A percentile compares a stretch with the other conserved stretches of the same genome.
phyloP scores from a whole-genome alignment of 2,888 invertebrate genomes.

The Micoletzkya japonica region DNA sequence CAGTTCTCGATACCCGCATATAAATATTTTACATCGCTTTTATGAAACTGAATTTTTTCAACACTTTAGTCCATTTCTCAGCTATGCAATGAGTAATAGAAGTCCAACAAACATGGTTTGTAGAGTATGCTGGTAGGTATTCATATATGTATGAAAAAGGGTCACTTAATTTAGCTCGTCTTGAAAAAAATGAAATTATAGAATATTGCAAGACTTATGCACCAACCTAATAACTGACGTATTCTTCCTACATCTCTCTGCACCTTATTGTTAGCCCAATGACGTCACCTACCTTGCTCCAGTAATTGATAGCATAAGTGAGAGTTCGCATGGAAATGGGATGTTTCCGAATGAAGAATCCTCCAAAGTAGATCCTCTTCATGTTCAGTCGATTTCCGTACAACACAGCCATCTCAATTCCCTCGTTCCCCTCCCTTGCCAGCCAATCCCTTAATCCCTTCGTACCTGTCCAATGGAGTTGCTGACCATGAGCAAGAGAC shows the following conservation, averaged over 20 bases:
- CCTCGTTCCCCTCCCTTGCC: not conserved
- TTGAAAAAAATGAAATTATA: no score
- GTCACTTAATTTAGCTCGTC: no score
- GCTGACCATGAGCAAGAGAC: constrained; percentile 73
- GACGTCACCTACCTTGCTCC: constrained; percentile 70
- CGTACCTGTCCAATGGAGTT: constrained; percentile 73
- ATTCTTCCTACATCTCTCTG: not conserved
- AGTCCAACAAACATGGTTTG: no score
- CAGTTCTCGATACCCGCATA: no score
- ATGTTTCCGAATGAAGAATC: constrained; percentile 76
- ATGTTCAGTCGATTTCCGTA: constrained; percentile 74
- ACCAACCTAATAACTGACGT: not conserved
- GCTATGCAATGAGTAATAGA: no score
- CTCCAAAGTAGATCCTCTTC: constrained; percentile 74
- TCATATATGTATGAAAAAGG: no score
- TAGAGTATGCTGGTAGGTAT: no score
- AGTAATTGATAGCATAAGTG: constrained; percentile 74
- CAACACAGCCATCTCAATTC: constrained; percentile 73
- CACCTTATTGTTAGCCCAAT: no score
- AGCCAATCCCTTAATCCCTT: not conserved
- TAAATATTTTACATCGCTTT: no score
- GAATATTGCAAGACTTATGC: no score
- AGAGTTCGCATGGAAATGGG: constrained; percentile 76
- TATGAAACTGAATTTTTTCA: no score
- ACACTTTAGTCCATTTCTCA: no score